These are phyloP conservation scores for Deroptyus accipitrinus DNA, from an alignment of 2,113 vertebrate species.

Conservation along the genomic window DNA sequence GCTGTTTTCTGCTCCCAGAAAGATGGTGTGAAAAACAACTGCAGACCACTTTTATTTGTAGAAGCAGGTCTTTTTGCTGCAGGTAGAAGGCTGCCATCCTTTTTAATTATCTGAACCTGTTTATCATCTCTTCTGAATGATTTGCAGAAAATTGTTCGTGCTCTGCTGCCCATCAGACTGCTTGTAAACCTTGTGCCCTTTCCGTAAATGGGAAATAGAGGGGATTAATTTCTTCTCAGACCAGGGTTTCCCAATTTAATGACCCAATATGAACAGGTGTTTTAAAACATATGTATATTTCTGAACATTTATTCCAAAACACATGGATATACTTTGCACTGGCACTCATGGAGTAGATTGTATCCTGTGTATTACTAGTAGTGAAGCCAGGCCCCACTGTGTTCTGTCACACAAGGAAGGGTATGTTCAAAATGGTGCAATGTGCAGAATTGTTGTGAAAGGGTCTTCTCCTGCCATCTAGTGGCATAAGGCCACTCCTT, in stretches of 20 bases:
- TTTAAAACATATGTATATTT: neutral
- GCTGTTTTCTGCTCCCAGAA: neutral
- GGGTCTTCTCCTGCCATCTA: conserved; percentile 9
- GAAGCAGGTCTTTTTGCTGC: neutral
- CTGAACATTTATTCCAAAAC: neutral
- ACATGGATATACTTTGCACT: neutral
- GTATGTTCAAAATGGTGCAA: accelerated
- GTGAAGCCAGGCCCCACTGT: neutral
- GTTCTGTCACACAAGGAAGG: neutral
- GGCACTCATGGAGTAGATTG: neutral
- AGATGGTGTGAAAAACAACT: neutral
- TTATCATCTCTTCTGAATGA: neutral
- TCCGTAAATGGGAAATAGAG: neutral
- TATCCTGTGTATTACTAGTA: neutral
- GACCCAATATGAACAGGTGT: neutral
- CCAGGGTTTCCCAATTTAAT: neutral
- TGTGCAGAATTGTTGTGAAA: neutral
- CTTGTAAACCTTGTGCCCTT: neutral
- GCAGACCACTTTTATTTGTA: neutral
- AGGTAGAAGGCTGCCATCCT: neutral
- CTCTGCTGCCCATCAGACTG: neutral
- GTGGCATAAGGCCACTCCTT: neutral
- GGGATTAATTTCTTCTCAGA: neutral
- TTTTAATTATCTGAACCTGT: neutral
- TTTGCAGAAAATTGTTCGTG: neutral